Conservation (phyloP, 2,113 vertebrate genomes). For the Cheilinus undulatus region DNA sequence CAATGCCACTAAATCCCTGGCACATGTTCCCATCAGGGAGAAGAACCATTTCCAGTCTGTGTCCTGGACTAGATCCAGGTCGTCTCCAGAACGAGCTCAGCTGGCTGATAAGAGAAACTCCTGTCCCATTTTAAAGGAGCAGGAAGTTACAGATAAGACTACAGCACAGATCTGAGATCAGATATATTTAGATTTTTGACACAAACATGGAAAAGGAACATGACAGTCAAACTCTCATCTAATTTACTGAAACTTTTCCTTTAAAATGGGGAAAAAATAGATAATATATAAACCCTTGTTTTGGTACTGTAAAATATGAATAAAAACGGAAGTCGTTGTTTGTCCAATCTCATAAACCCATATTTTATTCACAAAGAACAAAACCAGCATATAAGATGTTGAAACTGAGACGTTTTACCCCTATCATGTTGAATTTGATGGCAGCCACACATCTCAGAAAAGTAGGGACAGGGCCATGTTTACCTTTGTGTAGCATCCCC, state of each 20-base stretch:
- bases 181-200: background rate
- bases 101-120: constrained; percentile 8
- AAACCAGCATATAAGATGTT: no score
- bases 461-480: no score
- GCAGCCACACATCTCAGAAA: no score
- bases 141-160: background rate
- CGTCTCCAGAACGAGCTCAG: constrained; percentile 4
- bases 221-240: constrained; percentile 2
- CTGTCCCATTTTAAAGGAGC: constrained; percentile 14
- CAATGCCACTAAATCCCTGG: constrained; percentile 14
- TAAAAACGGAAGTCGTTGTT: no score
- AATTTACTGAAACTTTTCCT: constrained; percentile 32
- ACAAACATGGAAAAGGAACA: constrained; percentile 29
- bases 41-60: background rate
- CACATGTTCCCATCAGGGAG: constrained; percentile 22
- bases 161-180: background rate
- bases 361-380: no score
- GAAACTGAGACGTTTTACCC: no score
- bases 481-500: no score
- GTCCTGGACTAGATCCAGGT: constrained; percentile 17
- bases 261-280: constrained; percentile 16
- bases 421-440: no score
- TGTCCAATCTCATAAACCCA: no score
- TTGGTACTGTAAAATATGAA: no score
- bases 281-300: no score